Conservation (phyloP, 2,888 invertebrate genomes). For the Dorcus hopei region DNA sequence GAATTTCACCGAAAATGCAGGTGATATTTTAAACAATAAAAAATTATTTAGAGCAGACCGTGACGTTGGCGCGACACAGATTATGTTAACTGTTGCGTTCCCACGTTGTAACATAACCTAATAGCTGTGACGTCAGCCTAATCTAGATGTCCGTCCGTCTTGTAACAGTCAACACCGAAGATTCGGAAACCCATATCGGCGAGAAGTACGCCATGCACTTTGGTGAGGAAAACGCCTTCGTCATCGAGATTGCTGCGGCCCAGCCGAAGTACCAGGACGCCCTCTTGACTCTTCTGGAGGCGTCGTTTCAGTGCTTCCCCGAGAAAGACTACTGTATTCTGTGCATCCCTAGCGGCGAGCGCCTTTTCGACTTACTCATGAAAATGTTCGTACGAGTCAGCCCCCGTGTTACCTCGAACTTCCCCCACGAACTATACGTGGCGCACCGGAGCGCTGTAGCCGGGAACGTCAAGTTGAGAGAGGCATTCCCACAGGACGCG, state of each 20-base stretch:
- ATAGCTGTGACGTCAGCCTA: too few relatives aligned
- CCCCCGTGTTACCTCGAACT: constrained; percentile 41
- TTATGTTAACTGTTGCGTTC: too few relatives aligned
- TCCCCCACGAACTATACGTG: constrained; percentile 49
- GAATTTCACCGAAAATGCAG: too few relatives aligned
- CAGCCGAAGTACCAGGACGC: constrained; percentile 55
- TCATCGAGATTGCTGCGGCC: constrained; percentile 60
- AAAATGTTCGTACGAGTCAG: constrained; percentile 31
- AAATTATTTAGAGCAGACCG: too few relatives aligned
- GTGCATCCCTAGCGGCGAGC: constrained; percentile 54
- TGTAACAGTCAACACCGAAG: too few relatives aligned
- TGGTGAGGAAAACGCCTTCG: constrained; percentile 59
- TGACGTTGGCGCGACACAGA: too few relatives aligned
- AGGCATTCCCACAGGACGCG: constrained; percentile 30
- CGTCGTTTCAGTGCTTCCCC: constrained; percentile 65
- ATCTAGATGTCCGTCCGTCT: too few relatives aligned
- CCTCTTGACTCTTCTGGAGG: constrained; percentile 58
- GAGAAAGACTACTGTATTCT: constrained; percentile 63
- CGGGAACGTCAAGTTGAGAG: constrained; percentile 29
- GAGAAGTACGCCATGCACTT: constrained; percentile 6
- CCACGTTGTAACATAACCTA: too few relatives aligned
- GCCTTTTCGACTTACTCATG: constrained; percentile 52
- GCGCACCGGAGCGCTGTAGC: constrained; percentile 45
- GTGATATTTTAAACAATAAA: too few relatives aligned
- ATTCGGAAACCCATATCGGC: too few relatives aligned